Evolutionary conservation across 2,797 vertebrate species (phyloP).

Genomic region (Melopsittacus undulatus): DNA sequence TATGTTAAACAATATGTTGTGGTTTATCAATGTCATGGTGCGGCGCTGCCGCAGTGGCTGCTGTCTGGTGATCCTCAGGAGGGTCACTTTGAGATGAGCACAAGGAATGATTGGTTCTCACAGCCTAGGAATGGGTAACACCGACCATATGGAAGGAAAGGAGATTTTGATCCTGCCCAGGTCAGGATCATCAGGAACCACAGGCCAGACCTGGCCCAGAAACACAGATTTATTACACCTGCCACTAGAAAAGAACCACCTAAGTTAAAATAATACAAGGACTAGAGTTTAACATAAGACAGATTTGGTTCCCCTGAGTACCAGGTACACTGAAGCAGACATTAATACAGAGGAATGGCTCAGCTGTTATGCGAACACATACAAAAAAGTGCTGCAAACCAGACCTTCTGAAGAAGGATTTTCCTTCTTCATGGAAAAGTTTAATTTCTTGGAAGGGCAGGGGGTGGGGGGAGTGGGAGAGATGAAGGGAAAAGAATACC

Average conservation of each 20-base stretch:
- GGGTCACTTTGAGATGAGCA: constrained; percentile 43
- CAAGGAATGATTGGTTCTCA: accelerated
- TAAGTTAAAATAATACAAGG: not conserved
- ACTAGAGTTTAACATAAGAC: not conserved
- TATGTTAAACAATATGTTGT: constrained; percentile 73
- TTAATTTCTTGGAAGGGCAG: not conserved
- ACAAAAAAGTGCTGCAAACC: not conserved
- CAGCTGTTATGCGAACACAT: not conserved
- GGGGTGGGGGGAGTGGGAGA: not conserved
- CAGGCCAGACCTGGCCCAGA: not conserved
- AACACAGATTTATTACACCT: not conserved
- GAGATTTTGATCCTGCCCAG: not conserved
- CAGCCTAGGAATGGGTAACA: not conserved
- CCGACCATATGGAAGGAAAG: not conserved
- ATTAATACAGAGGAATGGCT: not conserved
- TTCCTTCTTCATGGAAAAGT: not conserved
- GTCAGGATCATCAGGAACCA: not conserved
- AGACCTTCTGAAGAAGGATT: not conserved
- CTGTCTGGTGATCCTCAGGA: constrained; percentile 24
- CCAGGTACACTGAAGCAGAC: not conserved
- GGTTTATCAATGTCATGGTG: constrained; percentile 66
- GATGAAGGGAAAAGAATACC: accelerated
- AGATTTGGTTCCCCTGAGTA: not conserved
- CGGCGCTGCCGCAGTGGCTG: not conserved
- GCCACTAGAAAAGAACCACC: constrained; percentile 35